Evolutionary conservation across 2,113 vertebrate genomes (phyloP).

Genomic region (Thunnus thynnus): DNA sequence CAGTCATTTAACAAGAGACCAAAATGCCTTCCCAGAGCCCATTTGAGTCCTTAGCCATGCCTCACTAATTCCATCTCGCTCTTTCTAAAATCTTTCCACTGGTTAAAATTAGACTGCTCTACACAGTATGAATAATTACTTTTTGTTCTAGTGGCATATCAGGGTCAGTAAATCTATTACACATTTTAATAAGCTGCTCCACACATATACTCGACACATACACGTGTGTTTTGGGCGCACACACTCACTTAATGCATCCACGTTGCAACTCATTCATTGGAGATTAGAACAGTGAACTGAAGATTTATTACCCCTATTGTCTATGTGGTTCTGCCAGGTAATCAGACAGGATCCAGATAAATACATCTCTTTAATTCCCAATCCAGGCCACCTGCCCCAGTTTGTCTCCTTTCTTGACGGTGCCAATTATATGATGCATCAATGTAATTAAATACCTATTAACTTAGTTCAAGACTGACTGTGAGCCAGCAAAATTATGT

Average conservation of each 20-base stretch:
- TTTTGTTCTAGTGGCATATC: constrained; percentile 86
- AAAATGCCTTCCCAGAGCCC: constrained; percentile 73
- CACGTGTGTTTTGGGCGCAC: constrained; percentile 44
- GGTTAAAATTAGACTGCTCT: constrained; percentile 84
- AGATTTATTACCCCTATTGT: constrained; percentile 83
- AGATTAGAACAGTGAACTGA: constrained; percentile 78
- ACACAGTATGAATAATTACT: constrained; percentile 86
- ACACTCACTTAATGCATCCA: constrained; percentile 55
- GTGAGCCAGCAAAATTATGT: constrained; percentile 72
- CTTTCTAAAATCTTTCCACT: constrained; percentile 81
- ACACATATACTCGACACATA: constrained; percentile 53
- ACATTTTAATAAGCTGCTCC: constrained; percentile 85
- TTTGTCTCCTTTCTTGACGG: constrained; percentile 74
- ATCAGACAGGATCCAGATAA: constrained; percentile 85
- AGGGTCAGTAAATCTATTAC: constrained; percentile 88
- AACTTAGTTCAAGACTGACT: constrained; percentile 75
- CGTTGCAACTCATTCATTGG: constrained; percentile 72
- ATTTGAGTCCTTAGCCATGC: constrained; percentile 81
- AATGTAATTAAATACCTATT: constrained; percentile 86
- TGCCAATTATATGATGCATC: constrained; percentile 84
- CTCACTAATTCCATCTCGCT: constrained; percentile 81
- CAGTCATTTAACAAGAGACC: constrained; percentile 78
- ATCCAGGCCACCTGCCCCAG: constrained; percentile 74
- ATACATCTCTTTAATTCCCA: constrained; percentile 84
- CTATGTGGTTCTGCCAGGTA: constrained; percentile 82